Evolutionary conservation across 2,797 vertebrate species (phyloP).

Genomic region (Mormyrus proboscirostris): DNA sequence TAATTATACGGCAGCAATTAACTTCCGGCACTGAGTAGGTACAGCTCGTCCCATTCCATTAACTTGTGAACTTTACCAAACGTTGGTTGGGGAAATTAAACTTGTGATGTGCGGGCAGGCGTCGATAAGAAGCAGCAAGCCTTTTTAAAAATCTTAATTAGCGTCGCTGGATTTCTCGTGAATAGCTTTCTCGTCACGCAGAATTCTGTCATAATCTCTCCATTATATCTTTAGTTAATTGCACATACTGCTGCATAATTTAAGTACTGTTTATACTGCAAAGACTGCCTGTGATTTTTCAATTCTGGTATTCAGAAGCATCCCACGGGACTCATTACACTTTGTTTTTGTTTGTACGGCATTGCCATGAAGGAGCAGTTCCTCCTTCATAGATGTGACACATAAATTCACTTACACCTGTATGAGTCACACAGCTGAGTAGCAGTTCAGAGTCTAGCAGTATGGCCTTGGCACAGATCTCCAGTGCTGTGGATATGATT

Average conservation of each 20-base stretch:
- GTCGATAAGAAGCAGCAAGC: not conserved
- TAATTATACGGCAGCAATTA: not conserved
- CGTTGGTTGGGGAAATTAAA: not conserved
- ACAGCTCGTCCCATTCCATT: slow-evolving; percentile 1
- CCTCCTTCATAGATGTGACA: not conserved
- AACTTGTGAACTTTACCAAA: slow-evolving; percentile 15
- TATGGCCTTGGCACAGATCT: not conserved
- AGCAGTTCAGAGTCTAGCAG: not conserved
- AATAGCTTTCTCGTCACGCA: not conserved
- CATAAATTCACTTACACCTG: not conserved
- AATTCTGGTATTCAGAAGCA: not conserved
- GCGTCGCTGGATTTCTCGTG: not conserved
- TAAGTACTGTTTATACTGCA: not conserved
- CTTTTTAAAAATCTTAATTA: not conserved
- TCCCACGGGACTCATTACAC: not conserved
- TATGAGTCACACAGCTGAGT: not conserved
- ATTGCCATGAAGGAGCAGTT: not conserved
- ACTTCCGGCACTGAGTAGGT: not conserved
- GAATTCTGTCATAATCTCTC: slow-evolving; percentile 2
- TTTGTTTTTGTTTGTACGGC: not conserved
- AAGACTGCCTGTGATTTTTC: not conserved
- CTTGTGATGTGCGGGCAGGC: not conserved
- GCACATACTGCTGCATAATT: not conserved
- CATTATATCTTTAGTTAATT: not conserved
- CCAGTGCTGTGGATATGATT: not conserved